A percentile compares a stretch with the other conserved stretches of the same genome.
phyloP scores from a whole-genome alignment of 2,888 invertebrate genomes.

The Drosophila putrida region DNA sequence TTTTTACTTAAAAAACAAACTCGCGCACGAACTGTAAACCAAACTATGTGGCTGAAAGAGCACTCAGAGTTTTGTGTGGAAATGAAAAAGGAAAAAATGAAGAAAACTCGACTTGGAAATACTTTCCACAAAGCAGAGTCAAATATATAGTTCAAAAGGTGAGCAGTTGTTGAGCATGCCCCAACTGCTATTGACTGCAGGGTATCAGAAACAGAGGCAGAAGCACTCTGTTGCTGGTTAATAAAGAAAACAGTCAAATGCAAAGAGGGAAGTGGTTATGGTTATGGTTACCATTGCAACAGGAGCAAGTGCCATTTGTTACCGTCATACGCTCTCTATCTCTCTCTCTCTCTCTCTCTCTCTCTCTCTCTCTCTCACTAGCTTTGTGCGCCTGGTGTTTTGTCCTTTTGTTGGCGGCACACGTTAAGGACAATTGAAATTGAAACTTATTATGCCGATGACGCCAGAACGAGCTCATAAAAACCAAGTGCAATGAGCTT shows the following conservation, averaged over 20 bases:
- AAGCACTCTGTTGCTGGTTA: slow-evolving; percentile 34
- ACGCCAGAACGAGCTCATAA: slow-evolving; percentile 45
- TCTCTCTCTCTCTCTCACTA: too few relatives aligned
- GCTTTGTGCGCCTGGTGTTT: slow-evolving; percentile 17
- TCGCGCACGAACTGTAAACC: slow-evolving; percentile 26
- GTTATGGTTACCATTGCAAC: slow-evolving; percentile 43
- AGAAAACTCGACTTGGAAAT: background rate
- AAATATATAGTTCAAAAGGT: background rate
- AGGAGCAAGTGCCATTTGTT: slow-evolving; percentile 45
- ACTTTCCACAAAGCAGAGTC: slow-evolving; percentile 1
- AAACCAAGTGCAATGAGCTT: slow-evolving; percentile 43
- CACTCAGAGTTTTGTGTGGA: slow-evolving; percentile 11
- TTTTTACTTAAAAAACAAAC: slow-evolving; percentile 13
- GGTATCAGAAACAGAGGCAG: background rate
- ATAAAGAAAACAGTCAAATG: slow-evolving; percentile 55
- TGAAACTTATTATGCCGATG: slow-evolving; percentile 72
- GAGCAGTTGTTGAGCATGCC: background rate
- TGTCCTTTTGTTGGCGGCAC: slow-evolving; percentile 45
- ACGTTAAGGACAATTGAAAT: slow-evolving; percentile 71
- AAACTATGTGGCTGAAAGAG: slow-evolving; percentile 52
- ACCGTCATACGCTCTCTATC: slow-evolving; percentile 1
- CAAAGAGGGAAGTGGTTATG: slow-evolving; percentile 46
- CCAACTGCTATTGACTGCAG: background rate
- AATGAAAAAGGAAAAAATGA: slow-evolving; percentile 24
- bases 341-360: background rate